Evolutionary conservation across 1,140 invertebrate species (phyloP).

Genomic region (Cyphomyrmex costatus): DNA sequence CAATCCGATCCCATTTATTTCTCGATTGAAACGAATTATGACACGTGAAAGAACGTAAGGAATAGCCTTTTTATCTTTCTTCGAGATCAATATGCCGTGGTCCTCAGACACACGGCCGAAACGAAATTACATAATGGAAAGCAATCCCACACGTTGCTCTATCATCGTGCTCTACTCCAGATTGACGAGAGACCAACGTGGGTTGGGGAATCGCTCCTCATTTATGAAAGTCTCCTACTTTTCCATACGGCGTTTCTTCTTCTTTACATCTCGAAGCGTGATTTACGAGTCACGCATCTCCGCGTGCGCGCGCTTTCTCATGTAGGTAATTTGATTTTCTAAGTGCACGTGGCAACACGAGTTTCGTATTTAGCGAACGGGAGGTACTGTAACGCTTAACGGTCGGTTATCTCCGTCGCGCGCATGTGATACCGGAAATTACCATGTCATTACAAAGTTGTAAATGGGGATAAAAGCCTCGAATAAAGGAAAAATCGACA

Average conservation of each 20-base stretch:
- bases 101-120: slow-evolving; percentile 6
- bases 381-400: slow-evolving; percentile 38
- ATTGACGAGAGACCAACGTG: not conserved
- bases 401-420: not conserved
- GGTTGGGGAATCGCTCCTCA: not conserved
- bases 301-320: slow-evolving; percentile 19
- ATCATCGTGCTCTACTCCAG: not conserved
- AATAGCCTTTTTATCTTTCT: slow-evolving; percentile 22
- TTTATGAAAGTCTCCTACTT: slow-evolving; percentile 54
- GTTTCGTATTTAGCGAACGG: slow-evolving; percentile 5
- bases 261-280: slow-evolving; percentile 33
- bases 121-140: slow-evolving; percentile 47
- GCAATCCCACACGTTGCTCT: slow-evolving; percentile 30
- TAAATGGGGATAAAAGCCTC: not conserved
- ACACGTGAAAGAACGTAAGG: not conserved
- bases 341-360: slow-evolving; percentile 23
- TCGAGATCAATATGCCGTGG: slow-evolving; percentile 13
- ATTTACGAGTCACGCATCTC: slow-evolving; percentile 54
- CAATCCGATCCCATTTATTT: slow-evolving; percentile 8
- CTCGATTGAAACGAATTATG: slow-evolving; percentile 4
- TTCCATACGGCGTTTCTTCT: slow-evolving; percentile 17
- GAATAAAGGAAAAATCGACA: not conserved
- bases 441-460: not conserved
- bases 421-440: slow-evolving; percentile 35
- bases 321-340: slow-evolving; percentile 57